Evolutionary conservation across 2,797 vertebrate species (phyloP).

Genomic region (Protosalanx chinensis): DNA sequence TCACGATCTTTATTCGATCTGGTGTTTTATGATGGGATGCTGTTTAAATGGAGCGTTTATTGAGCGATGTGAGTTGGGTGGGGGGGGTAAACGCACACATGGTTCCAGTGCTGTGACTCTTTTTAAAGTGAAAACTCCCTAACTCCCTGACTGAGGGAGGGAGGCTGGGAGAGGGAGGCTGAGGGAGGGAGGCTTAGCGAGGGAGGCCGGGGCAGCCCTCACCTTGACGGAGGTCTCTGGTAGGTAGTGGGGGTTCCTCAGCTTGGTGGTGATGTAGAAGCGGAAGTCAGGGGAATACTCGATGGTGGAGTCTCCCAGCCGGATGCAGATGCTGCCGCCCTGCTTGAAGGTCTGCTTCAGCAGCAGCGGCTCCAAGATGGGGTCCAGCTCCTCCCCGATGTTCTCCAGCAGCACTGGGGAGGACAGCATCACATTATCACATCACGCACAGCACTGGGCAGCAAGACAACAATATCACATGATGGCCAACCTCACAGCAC

Average conservation of each 20-base stretch:
- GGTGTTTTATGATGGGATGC: slow-evolving; percentile 33
- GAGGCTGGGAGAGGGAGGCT: no score
- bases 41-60: slow-evolving; percentile 18
- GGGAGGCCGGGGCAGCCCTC: slow-evolving; percentile 21
- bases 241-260: slow-evolving; percentile 87
- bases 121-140: slow-evolving; percentile 19
- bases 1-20: slow-evolving; percentile 3
- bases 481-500: no score
- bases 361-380: slow-evolving; percentile 84
- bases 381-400: slow-evolving; percentile 85
- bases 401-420: slow-evolving; percentile 85
- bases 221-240: slow-evolving; percentile 88
- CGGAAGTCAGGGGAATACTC: slow-evolving; percentile 85
- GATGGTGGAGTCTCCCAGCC: slow-evolving; percentile 82
- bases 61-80: slow-evolving; percentile 20
- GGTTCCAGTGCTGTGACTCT: slow-evolving; percentile 35
- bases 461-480: no score
- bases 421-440: background rate
- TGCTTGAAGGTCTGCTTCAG: slow-evolving; percentile 90
- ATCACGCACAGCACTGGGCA: slow-evolving; percentile 14
- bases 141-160: slow-evolving; percentile 3
- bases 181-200: background rate
- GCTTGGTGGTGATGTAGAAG: slow-evolving; percentile 89
- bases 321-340: slow-evolving; percentile 80
- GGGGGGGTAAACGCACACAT: slow-evolving; percentile 26